Conservation (phyloP, 2,888 invertebrate genomes). For the Teleiodes luculella region DNA sequence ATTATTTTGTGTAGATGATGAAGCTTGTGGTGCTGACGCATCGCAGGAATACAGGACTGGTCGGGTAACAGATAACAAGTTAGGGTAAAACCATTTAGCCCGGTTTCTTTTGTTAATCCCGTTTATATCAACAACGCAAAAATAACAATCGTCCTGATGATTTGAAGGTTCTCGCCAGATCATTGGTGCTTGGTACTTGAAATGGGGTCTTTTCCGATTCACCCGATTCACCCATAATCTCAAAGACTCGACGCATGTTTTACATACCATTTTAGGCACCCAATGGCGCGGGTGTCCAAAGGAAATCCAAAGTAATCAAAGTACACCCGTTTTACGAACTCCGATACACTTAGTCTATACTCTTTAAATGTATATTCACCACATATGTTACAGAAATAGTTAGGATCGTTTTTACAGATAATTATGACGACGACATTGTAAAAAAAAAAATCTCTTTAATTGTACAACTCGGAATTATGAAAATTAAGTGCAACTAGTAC, state of each 20-base stretch:
- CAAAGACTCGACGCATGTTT: neutral
- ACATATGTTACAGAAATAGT: too few species aligned
- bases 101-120: conserved; percentile 7
- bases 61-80: neutral
- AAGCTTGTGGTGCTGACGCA: too few species aligned
- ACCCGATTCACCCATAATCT: neutral
- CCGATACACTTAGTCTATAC: too few species aligned
- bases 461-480: neutral
- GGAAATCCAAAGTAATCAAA: neutral
- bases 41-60: too few species aligned
- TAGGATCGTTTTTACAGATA: neutral
- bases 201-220: conserved; percentile 2
- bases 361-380: too few species aligned
- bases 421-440: neutral
- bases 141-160: conserved; percentile 12
- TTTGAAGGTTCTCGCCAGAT: conserved; percentile 9
- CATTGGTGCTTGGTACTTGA: conserved; percentile 2
- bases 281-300: neutral
- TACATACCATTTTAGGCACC: conserved; percentile 7
- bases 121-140: neutral
- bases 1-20: too few species aligned
- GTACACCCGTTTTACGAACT: too few species aligned
- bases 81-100: conserved; percentile 1
- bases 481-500: neutral
- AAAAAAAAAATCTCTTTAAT: too few species aligned